phyloP scores from a whole-genome alignment of 1,140 invertebrate species.

The Heliconius nattereri region DNA sequence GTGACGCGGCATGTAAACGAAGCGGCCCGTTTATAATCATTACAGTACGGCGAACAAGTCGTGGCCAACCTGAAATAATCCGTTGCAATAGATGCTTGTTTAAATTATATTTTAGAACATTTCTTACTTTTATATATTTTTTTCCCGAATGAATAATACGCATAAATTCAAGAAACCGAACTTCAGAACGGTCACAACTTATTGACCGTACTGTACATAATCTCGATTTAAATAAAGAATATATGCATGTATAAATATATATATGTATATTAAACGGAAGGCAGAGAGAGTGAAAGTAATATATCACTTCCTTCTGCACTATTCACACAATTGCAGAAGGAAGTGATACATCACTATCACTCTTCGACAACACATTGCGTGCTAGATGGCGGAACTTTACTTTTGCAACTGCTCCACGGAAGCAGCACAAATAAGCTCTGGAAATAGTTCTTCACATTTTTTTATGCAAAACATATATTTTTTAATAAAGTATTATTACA shows the following conservation, averaged over 20 bases:
- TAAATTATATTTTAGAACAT: too few relatives aligned
- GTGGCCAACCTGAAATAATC: too few relatives aligned
- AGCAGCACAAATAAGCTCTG: background rate
- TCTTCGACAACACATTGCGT: too few relatives aligned
- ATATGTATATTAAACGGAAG: too few relatives aligned
- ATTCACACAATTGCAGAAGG: background rate
- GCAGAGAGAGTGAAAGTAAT: background rate
- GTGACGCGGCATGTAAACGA: conserved; percentile 34
- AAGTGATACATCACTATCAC: background rate
- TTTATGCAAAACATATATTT: too few relatives aligned
- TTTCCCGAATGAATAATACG: too few relatives aligned
- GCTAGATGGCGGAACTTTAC: too few relatives aligned
- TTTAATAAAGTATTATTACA: background rate
- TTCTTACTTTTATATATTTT: too few relatives aligned
- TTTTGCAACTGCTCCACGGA: too few relatives aligned
- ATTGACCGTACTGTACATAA: background rate
- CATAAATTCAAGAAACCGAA: too few relatives aligned
- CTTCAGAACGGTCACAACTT: too few relatives aligned
- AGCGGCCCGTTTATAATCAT: conserved; percentile 24
- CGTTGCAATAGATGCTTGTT: too few relatives aligned
- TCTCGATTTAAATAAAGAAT: background rate
- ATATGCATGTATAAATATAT: background rate
- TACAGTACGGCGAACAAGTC: background rate
- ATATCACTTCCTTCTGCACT: background rate
- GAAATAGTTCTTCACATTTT: background rate